Evolutionary conservation across 2,888 invertebrate species (phyloP).

Genomic region (Ophion costatus): DNA sequence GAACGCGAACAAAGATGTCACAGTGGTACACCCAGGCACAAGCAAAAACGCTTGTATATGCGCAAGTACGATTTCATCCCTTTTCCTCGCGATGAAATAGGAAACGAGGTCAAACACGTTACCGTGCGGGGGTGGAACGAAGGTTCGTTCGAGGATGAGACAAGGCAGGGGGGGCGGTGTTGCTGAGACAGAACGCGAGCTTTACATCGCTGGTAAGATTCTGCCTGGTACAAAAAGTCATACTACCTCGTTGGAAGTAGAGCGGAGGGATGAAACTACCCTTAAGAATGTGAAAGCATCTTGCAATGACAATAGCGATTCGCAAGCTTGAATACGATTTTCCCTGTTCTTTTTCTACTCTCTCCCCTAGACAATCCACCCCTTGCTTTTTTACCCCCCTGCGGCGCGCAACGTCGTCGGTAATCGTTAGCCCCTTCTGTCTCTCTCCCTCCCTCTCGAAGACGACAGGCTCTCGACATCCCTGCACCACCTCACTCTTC

Average conservation of each 20-base stretch:
- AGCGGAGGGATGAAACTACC: slow-evolving; percentile 8
- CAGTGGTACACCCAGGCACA: slow-evolving; percentile 19
- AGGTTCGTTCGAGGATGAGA: background rate
- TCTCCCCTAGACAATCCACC: background rate
- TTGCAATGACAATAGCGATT: slow-evolving; percentile 56
- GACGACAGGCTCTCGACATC: slow-evolving; percentile 32
- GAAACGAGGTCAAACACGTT: slow-evolving; percentile 56
- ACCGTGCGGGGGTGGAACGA: slow-evolving; percentile 31
- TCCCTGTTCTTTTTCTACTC: slow-evolving; percentile 40
- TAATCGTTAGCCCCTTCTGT: slow-evolving; percentile 52
- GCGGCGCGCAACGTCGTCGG: slow-evolving; percentile 19
- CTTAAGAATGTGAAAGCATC: slow-evolving; percentile 47
- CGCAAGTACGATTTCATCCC: slow-evolving; percentile 36
- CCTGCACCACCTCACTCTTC: slow-evolving; percentile 33
- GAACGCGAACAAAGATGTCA: slow-evolving; percentile 52
- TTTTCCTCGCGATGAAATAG: slow-evolving; percentile 56
- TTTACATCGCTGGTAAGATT: background rate
- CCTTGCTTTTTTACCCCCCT: slow-evolving; percentile 19
- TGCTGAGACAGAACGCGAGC: background rate
- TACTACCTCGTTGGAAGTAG: slow-evolving; percentile 14
- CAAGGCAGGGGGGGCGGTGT: too few species aligned
- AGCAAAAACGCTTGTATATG: slow-evolving; percentile 16
- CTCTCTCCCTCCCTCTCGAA: background rate
- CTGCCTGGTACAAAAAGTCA: slow-evolving; percentile 14
- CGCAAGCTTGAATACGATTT: slow-evolving; percentile 60